Evolutionary conservation across 2,113 vertebrate species (phyloP), one percentile per base, ranked within the genome.

Genomic region (Australoheros scitulus): DNA sequence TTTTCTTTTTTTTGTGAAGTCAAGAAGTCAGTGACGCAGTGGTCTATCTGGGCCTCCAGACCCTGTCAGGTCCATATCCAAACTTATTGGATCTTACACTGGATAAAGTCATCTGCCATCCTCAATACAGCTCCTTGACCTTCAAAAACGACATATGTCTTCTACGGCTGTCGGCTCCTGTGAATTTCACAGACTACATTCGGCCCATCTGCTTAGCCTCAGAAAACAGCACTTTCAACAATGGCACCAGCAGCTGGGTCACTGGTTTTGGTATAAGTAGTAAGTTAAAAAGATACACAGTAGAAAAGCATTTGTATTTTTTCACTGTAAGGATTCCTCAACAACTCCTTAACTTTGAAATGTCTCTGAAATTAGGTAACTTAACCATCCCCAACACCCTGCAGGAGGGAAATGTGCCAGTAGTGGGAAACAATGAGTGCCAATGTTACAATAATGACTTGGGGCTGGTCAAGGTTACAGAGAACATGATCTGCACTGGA

Each of bases 401-500:
- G 7, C 81, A 77, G 63, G 81, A 90, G 22, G 92, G 92, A 6
- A 36, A 79, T 0, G 2, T 94, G 5, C 85, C 91, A 0, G 72
- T 94, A 4, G 77, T 95, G n/a, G 94, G 93, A 22, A 86, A 89
- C 63, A 85, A 76, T 0, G 10, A 85, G 59, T 95, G 94, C 34
- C 11, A 17, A 1, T 91, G 89, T 18, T 11, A 81, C 55, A 36
- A 26, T 3, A 1, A 1, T 0, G 20, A 76, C 8, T 7, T 52
- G 7, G 10, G 5, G 17, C 13, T 3, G 3, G 2, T 0, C 2
- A 1, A 1, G 4, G 94, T 96, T 61, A 94, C 94, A 29, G 70
- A 86, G 17, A 94, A 94, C 89, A 96, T 95, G 95, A 81, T 97
- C 55, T 96, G 96, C 61, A 95, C 96, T 0, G 96, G 95, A 22